Evolutionary conservation across 2,888 invertebrate genomes (phyloP), one percentile per base, ranked within the genome.

Genomic region (Portevinia maculata): DNA sequence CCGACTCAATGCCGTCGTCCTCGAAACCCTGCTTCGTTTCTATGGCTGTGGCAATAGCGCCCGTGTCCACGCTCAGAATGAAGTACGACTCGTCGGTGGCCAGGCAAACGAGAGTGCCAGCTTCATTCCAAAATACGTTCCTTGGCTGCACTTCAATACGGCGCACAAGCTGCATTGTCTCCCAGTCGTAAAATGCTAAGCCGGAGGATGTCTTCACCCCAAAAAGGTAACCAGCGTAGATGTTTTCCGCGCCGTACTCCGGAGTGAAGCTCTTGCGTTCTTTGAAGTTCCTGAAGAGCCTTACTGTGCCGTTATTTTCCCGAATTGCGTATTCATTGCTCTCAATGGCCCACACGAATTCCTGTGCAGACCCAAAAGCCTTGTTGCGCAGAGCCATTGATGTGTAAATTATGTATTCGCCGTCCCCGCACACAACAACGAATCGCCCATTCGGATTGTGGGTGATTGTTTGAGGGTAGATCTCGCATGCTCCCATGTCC

Each of bases 341-440:
- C 90, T 99, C 99, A 55, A 95, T 93, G 0, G 98, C 98, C 99
- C 99, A 99, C 0, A 99, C 99, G 89, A 99, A 99, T 91, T 99
- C 99, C 87, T 98, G 97, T 0, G 99, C 99, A 9, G 97, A 95
- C 0, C 99, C 99, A 89, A 99, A 99, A 1, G 98, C 98, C 90
- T 99, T 99, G 91, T 99, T 99, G 62, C 99, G 93, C 84, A 99
- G 92, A 0, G 99, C 99, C 98, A 99, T 99, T 0, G 99, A 98
- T 0, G 99, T 99, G 92, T 99, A 99, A 87, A 99, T 99, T 55
- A 99, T 99, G 90, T 99, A 99, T 90, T 99, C 99, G 11, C 99
- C 99, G 90, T 99, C 99, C 1, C 99, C 99, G 88, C 99, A 99
- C 1, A 99, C 99, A 0, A 99, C 99, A 3, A 93, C 93, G 85